Conservation (phyloP, 2,113 vertebrate genomes). For the Cinclus cinclus region DNA sequence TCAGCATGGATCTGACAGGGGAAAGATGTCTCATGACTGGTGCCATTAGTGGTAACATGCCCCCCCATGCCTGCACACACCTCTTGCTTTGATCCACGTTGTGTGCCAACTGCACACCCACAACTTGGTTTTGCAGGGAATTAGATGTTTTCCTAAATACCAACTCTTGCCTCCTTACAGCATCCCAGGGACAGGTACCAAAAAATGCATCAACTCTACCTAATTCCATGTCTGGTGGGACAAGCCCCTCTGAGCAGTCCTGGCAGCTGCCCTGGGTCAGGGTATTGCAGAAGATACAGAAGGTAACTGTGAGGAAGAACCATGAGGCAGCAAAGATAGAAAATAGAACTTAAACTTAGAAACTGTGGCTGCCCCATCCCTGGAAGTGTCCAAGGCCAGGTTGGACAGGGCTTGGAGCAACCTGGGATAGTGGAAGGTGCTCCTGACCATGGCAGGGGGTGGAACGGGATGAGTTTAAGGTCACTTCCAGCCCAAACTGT, state of each 20-base stretch:
- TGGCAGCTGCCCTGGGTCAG: background rate
- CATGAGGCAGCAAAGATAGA: background rate
- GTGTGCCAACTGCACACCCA: background rate
- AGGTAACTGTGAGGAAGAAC: background rate
- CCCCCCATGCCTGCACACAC: background rate
- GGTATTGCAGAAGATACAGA: background rate
- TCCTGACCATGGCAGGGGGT: background rate
- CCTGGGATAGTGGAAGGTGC: background rate
- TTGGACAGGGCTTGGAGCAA: rapidly evolving
- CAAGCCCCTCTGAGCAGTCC: background rate
- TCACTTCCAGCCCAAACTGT: background rate
- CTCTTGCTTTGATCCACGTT: background rate
- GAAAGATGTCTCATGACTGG: background rate
- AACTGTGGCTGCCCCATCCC: background rate
- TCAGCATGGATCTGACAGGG: background rate
- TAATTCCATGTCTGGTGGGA: background rate
- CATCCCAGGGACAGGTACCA: background rate
- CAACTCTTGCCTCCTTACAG: background rate
- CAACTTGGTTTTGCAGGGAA: background rate
- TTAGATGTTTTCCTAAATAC: background rate
- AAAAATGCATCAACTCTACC: background rate
- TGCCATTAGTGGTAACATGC: background rate
- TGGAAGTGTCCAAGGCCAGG: background rate
- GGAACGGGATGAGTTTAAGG: background rate
- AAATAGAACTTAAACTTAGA: background rate